Percentiles rank a stretch among this genome's conserved stretches.
Evolutionary conservation across 2,888 invertebrate species (phyloP).

Genomic region (Amblyjoppa fuscipennis): DNA sequence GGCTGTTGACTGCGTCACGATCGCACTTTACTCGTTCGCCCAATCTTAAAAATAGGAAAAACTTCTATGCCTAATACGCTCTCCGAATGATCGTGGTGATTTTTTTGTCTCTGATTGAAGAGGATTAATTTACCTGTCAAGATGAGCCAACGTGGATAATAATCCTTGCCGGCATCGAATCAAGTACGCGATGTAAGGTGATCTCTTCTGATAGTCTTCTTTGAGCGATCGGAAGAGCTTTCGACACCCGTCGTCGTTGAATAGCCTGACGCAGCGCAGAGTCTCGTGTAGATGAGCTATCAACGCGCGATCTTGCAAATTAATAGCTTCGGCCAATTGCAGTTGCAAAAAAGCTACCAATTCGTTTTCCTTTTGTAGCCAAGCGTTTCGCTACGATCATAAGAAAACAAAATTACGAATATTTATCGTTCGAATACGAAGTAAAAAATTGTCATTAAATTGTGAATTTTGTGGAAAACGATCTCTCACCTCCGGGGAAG

Average conservation of each 20-base stretch:
- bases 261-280: conserved; percentile 90
- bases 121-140: conserved; percentile 87
- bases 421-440: conserved; percentile 43
- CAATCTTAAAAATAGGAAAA: conserved; percentile 82
- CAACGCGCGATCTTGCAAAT: conserved; percentile 91
- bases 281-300: conserved; percentile 94
- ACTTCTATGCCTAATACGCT: neutral
- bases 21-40: conserved; percentile 89
- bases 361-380: conserved; percentile 85
- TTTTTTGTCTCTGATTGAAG: neutral
- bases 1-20: conserved; percentile 90
- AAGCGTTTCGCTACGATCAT: conserved; percentile 80
- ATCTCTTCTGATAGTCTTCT: conserved; percentile 91
- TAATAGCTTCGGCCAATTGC: conserved; percentile 93
- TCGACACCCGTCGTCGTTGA: conserved; percentile 90
- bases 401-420: conserved; percentile 20
- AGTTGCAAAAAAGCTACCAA: conserved; percentile 90
- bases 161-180: conserved; percentile 93
- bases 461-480: neutral
- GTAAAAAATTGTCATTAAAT: neutral
- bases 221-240: conserved; percentile 91
- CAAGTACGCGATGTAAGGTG: conserved; percentile 94
- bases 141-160: conserved; percentile 90
- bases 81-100: conserved; percentile 52
- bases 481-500: conserved; percentile 77